Base-by-base conservation (phyloP, 1,140 invertebrate species). In the Meloidogyne exigua region DNA sequence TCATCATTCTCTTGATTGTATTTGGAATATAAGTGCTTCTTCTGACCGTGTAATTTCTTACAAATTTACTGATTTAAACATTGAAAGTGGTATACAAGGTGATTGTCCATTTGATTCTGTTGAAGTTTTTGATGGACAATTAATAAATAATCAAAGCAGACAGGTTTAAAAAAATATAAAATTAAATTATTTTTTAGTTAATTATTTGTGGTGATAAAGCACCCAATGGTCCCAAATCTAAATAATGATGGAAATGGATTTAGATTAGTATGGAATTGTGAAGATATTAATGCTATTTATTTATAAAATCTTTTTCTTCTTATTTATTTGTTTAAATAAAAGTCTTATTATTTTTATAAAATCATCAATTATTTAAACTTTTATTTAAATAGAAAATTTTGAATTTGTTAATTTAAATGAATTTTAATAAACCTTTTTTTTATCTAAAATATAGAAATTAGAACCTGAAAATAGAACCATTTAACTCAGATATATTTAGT, bases 1-100 rank as follows among this genome's bases (percentile, higher is more conserved):
- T 76, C 89, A 89, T 26, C 81, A 88, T 78, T 85, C 88, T 79
- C 70, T 89, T n/a, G 86, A 88, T 71, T 90, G 89, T 80, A 79
- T 86, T 2, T 90, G 89, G 89, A 88, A 83, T 25, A 79, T 90
- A 25, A 79, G 81, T 21, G 88, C 88, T 1, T 68, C 84, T 10
- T 84, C 83, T 10, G 88, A 87, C n/a, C 85, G 75, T 9, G 66
- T 85, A 42, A 85, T 85, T 25, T 70, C 80, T 18, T 85, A 82
- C 23, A 85, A 85, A 83, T 84, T 86, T 68, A 75, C 75, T 7
- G 75, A 75, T 57, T 75, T 86, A n/a, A 70, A 82, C 26, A 72
- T 86, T 7, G 83, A 86, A 76, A 57, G 5, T 4, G 49, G 49
- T 18, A n/a, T 25, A 25, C 67, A 64, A 18, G 23, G 28, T 4